Evolutionary conservation across 2,113 vertebrate genomes (phyloP), one percentile per base, ranked within the genome.

Genomic region (Xyliphius kryptos): DNA sequence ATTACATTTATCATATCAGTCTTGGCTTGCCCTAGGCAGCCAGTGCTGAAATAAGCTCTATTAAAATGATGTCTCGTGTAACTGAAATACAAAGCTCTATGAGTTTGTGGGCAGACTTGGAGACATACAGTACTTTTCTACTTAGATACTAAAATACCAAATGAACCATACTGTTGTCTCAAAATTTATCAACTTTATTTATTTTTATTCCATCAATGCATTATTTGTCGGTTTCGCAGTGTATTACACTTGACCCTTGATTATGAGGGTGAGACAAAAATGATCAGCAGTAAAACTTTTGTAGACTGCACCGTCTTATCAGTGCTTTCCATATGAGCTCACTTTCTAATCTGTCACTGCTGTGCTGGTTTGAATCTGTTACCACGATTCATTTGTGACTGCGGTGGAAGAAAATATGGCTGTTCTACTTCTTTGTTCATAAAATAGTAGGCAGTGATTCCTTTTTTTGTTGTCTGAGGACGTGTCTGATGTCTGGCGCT

Each of bases 1-100:
- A 41, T 41, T 49, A 12, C 16, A 52, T 62, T 41, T 41, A 62
- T 52, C 60, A 41, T 37, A 51, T 37, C 48, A 37, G 13, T 6
- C 17, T 15, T 22, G 48, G 19, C 48, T 38, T 52, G 11, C 11
- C 16, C 16, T 16, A 7, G 16, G 11, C 54, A 61, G 40, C 17
- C 49, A 26, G 32, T 54, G 7, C 15, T 46, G 37, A 40, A 52
- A 53, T 53, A 26, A 10, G 6, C 13, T 22, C 10, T 16, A 17
- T 53, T 21, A 12, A 38, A 50, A 14, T 20, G 6, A 48, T 37
- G 13, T 15, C 12, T n/a, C n/a, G 21, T 20, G 32, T 37, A 38
- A 43, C 15, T 15, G 5, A 52, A n/a, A 62, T 17, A 21, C 17
- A 51, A 19, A 40, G 19, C 19, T 36, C 5, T 36, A 0, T 16